Evolutionary conservation across 2,113 vertebrate genomes (phyloP).

Genomic region (Cephalopholis sonnerati): DNA sequence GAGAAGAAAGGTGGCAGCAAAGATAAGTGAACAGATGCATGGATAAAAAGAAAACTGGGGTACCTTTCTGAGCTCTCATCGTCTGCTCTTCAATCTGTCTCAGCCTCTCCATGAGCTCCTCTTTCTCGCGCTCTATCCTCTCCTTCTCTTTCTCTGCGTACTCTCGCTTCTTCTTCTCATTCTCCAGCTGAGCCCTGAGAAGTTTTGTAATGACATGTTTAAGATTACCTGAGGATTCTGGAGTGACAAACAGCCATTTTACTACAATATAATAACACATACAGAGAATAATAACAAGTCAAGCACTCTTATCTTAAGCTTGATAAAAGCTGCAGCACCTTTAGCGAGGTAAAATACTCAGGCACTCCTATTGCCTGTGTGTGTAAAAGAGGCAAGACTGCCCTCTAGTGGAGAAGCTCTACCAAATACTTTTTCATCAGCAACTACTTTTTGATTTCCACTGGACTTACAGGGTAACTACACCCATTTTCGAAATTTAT

Average conservation of each 20-base stretch:
- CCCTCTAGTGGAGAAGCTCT: constrained; percentile 43
- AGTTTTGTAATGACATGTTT: background rate
- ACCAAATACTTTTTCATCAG: no score
- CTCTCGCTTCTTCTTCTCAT: constrained; percentile 98
- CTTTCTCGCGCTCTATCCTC: constrained; percentile 96
- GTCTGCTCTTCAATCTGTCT: constrained; percentile 97
- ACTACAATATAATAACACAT: background rate
- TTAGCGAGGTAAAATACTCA: background rate
- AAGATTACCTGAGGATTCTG: background rate
- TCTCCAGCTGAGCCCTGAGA: constrained; percentile 95
- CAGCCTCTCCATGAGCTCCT: constrained; percentile 94
- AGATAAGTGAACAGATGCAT: background rate
- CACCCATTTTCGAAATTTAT: no score
- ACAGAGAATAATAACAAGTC: background rate
- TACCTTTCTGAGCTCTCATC: constrained; percentile 96
- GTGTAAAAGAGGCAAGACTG: constrained; percentile 15
- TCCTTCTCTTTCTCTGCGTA: constrained; percentile 97
- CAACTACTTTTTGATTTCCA: no score
- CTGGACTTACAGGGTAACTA: no score
- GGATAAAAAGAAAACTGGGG: background rate
- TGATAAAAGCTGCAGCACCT: background rate
- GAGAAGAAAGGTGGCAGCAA: background rate
- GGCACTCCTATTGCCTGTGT: background rate
- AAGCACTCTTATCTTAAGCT: background rate
- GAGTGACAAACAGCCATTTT: background rate